These are phyloP conservation scores for sheep (Ovis aries) DNA, from an alignment of 2,113 vertebrate species.

Conservation along the genomic window DNA sequence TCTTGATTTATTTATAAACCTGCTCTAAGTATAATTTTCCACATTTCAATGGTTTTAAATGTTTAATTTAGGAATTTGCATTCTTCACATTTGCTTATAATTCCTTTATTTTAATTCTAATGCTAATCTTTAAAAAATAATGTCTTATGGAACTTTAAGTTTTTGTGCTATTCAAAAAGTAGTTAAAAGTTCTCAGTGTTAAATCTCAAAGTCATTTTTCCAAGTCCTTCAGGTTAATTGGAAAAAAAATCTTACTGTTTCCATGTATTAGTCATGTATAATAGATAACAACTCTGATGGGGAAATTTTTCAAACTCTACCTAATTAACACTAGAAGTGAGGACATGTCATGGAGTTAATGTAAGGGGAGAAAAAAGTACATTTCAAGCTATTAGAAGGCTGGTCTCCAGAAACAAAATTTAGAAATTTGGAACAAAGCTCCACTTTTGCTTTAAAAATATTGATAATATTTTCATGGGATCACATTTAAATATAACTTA, in stretches of 20 bases:
- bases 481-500: not conserved
- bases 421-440: conserved; percentile 8
- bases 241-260: conserved; percentile 16
- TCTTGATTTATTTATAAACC: not conserved
- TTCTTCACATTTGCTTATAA: not conserved
- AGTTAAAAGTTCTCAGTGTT: conserved; percentile 21
- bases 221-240: conserved; percentile 44
- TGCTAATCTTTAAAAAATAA: conserved; percentile 7
- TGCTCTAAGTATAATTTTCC: not conserved
- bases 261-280: conserved; percentile 33
- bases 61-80: not conserved
- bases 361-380: not conserved
- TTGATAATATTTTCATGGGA: not conserved
- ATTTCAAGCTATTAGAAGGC: not conserved
- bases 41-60: not conserved
- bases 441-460: conserved; percentile 11
- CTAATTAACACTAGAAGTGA: conserved; percentile 54
- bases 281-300: conserved; percentile 44
- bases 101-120: conserved; percentile 14
- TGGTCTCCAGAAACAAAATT: not conserved
- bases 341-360: not conserved
- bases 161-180: conserved; percentile 26
- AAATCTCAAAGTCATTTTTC: conserved; percentile 46
- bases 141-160: conserved; percentile 18
- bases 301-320: conserved; percentile 36